Evolutionary conservation across 2,113 vertebrate species (phyloP).

Genomic region (Erythrocebus patas): DNA sequence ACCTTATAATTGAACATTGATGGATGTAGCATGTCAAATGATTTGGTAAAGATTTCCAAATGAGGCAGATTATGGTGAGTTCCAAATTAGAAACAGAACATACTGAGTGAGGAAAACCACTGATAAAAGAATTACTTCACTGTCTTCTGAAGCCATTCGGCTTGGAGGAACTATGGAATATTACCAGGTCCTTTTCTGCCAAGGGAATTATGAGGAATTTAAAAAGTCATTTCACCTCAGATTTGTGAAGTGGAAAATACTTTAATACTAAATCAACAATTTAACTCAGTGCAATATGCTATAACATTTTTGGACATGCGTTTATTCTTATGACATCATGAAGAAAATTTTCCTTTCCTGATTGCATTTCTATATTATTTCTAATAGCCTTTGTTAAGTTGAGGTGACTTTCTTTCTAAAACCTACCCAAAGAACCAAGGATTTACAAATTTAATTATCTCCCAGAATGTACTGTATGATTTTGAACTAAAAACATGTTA

Average conservation of each 20-base stretch:
- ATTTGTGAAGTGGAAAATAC: slow-evolving; percentile 20
- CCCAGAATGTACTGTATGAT: background rate
- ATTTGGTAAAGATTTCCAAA: slow-evolving; percentile 51
- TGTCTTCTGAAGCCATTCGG: slow-evolving; percentile 12
- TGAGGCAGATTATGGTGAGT: background rate
- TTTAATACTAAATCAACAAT: background rate
- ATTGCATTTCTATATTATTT: background rate
- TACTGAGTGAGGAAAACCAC: background rate
- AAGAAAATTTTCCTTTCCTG: background rate
- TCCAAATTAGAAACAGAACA: slow-evolving; percentile 49
- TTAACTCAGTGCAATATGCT: background rate
- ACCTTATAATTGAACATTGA: slow-evolving; percentile 8
- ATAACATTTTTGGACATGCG: background rate
- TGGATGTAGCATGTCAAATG: background rate
- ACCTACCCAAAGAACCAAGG: background rate
- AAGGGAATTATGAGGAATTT: background rate
- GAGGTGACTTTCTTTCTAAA: background rate
- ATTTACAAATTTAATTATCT: background rate
- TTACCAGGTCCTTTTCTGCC: background rate
- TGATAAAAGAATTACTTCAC: slow-evolving; percentile 39
- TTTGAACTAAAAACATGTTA: background rate
- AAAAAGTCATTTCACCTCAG: background rate
- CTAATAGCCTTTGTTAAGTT: background rate
- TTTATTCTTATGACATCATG: background rate
- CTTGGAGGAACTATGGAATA: background rate